Conservation (phyloP, 2,797 vertebrate species). For the Helicolenus hilgendorfi region DNA sequence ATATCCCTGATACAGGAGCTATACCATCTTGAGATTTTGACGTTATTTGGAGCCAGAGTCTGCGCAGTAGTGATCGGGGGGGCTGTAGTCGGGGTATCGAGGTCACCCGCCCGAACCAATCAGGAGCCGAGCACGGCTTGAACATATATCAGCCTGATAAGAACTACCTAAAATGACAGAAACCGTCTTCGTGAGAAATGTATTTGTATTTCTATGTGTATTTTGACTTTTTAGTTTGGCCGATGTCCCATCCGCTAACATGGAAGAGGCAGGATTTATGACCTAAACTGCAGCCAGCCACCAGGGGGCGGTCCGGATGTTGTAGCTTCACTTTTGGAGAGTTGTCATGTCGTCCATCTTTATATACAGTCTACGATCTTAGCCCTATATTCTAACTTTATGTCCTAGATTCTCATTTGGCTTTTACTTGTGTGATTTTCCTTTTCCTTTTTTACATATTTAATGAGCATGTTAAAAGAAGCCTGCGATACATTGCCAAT, state of each 20-base stretch:
- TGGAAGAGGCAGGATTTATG: not conserved
- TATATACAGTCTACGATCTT: not conserved
- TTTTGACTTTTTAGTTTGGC: not conserved
- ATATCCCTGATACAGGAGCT: too few species aligned
- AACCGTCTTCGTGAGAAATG: not conserved
- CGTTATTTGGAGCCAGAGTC: too few species aligned
- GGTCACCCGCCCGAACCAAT: too few species aligned
- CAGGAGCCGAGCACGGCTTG: too few species aligned
- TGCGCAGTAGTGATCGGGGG: too few species aligned
- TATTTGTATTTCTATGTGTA: not conserved
- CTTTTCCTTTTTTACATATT: not conserved
- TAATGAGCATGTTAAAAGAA: not conserved
- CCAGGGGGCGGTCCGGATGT: not conserved
- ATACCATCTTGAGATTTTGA: too few species aligned
- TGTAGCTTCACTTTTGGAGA: not conserved
- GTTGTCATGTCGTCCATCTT: not conserved
- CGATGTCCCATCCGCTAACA: not conserved
- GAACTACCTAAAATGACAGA: not conserved
- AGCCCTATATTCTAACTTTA: not conserved
- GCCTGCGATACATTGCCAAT: not conserved
- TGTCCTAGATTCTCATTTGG: not conserved
- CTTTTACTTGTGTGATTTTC: not conserved
- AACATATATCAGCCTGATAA: too few species aligned
- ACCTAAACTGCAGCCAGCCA: not conserved
- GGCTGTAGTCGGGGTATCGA: too few species aligned